A percentile compares a stretch with the other conserved stretches of the same genome.
Evolutionary conservation across 2,888 invertebrate species (phyloP).

Genomic region (Pheosia gnoma): DNA sequence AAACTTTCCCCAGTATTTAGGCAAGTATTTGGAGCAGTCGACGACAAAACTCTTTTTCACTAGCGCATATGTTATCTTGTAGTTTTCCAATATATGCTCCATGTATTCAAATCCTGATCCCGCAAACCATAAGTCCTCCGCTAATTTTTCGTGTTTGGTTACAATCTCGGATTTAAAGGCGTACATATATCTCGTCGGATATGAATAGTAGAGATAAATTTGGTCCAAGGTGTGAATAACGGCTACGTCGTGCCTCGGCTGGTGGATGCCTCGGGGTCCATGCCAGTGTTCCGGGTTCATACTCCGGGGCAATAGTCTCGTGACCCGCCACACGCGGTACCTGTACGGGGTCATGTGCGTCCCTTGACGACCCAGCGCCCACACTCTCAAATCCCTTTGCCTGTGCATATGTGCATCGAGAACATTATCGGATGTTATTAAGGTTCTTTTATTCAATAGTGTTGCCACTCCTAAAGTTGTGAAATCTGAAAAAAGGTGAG

Average conservation of each 20-base stretch:
- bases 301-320: conserved; percentile 38
- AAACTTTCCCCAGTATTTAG: conserved; percentile 49
- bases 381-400: background rate
- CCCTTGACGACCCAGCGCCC: conserved; percentile 31
- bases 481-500: background rate
- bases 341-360: conserved; percentile 23
- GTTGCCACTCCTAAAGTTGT: background rate
- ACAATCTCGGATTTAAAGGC: background rate
- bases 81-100: conserved; percentile 37
- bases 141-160: background rate
- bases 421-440: conserved; percentile 1
- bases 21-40: conserved; percentile 25
- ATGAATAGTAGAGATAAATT: background rate
- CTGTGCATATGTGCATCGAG: background rate
- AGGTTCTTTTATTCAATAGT: conserved; percentile 1
- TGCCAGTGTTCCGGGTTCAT: conserved; percentile 45
- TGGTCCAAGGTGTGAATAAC: conserved; percentile 35
- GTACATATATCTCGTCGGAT: background rate
- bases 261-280: conserved; percentile 37
- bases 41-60: background rate
- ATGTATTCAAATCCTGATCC: conserved; percentile 40
- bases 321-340: conserved; percentile 40
- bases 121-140: conserved; percentile 8
- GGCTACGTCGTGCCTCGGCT: conserved; percentile 38
- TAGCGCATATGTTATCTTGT: conserved; percentile 13